Evolutionary conservation across 2,888 invertebrate species (phyloP), one percentile per base, ranked within the genome.

Genomic region (Epirrhoe alternata): DNA sequence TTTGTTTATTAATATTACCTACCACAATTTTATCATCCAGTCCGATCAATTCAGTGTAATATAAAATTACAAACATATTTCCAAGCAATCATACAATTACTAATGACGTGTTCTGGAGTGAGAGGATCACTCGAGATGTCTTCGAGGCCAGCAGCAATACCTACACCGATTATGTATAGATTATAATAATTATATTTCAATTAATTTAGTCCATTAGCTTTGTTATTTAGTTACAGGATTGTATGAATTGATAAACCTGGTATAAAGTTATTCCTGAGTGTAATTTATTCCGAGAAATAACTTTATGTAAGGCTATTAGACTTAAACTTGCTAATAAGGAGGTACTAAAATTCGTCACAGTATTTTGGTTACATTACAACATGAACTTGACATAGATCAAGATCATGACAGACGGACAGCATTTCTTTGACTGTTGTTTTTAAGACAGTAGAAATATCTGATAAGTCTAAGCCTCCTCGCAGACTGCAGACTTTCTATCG

Each of bases 111-210:
- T 61, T 64, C 57, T 65, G 52, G 55, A 64, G 84, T 82, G 82
- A 83, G 78, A 78, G 83, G 83, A 78, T 75, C 65, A 71, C 66
- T 59, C 59, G 45, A 49, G 58, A 67, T 70, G 66, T 70, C 70
- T 66, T 63, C 84, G 75, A 85, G 84, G 85, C 68, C 82, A 72
- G 6, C 79, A 71, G 70, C 74, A 58, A 45, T 54, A n/a, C n/a
- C n/a, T n/a, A 59, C 64, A 42, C 61, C 66, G 64, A n/a, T 72
- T 42, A 42, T 24, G 58, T 64, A 42, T 61, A 68, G 64, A n/a
- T 73, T 42, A 42, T 42, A 42, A 73, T 59, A 53, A 62, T 64
- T 16, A 35, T 45, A 45, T 55, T 50, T 10, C 17, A 47, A 51
- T 47, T 31, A 49, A 57, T 57, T 33, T 16, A 51, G 45, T 4